A percentile compares a stretch with the other conserved stretches of the same genome.
Conservation (phyloP, 2,797 vertebrate species). For the Acipenser ruthenus region DNA sequence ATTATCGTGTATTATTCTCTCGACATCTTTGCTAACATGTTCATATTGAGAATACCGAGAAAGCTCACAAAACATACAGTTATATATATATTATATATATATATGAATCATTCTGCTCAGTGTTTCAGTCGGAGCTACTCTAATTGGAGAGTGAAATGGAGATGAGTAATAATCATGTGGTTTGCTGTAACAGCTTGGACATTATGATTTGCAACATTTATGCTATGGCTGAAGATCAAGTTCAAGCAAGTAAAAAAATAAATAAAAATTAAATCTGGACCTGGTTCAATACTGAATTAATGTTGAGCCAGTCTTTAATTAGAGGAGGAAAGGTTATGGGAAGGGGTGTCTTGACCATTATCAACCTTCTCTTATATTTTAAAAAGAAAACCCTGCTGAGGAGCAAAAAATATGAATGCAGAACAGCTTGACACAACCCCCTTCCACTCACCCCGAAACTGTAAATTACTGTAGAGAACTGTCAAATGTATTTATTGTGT, state of each 20-base stretch:
- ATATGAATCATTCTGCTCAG: neutral
- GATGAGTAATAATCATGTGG: neutral
- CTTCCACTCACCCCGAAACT: no score
- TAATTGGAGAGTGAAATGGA: conserved; percentile 1
- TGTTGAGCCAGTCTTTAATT: neutral
- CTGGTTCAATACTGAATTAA: conserved; percentile 13
- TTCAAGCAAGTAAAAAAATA: neutral
- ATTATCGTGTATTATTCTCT: no score
- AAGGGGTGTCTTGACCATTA: neutral
- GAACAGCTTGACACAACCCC: neutral
- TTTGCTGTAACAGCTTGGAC: conserved; percentile 1
- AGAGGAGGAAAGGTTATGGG: conserved; percentile 1
- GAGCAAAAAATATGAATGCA: neutral
- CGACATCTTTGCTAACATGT: no score
- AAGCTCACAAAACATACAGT: no score
- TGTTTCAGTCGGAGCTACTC: neutral
- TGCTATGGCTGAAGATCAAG: conserved; percentile 3
- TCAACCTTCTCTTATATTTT: conserved; percentile 9
- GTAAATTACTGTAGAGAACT: no score
- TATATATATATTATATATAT: no score
- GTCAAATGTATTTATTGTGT: no score
- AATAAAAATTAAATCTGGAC: conserved; percentile 5
- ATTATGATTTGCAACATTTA: conserved; percentile 5
- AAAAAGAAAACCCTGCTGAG: conserved; percentile 6
- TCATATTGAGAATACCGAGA: no score